Base-by-base conservation (phyloP, 2,113 vertebrate species). In the Vidua chalybeata region DNA sequence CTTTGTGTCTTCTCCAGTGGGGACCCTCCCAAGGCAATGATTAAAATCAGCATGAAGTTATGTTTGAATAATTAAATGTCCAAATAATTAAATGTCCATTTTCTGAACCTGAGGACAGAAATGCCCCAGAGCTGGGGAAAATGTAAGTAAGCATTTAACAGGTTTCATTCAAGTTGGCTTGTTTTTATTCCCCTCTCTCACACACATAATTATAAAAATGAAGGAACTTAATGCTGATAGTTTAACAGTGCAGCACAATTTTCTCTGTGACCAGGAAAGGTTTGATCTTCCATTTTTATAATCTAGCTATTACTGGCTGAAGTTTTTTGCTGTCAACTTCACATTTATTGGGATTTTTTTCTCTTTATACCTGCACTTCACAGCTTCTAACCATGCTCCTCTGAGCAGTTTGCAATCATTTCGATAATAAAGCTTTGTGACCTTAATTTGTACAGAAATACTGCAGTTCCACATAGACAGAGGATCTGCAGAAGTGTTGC, bases 141-240 rank as follows among this genome's bases (percentile, higher is more conserved):
- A 45, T 26, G 1, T 15, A 73, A n/a, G 33, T 5, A 61, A 87
- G 41, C 15, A 85, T 27, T 89, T 15, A 46, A 22, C 20, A 81
- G 11, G 15, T 61, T 68, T 61, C 27, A 61, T 59, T 68, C 62
- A n/a, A 30, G 13, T 24, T 61, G 7, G 3, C 8, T 12, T 49
- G 27, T 18, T 52, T 33, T 21, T 35, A 51, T 27, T 18, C 3
- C 22, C 48, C 39, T 19, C 20, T 39, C 13, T 39, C 41, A 15
- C 22, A 88, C 17, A 21, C 2, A 18, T 0, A 0, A 10, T 11
- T 73, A 73, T n/a, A 89, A 77, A 71, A 35, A 66, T 1, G 1
- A 89, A 86, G 23, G 23, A 92, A 84, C 14, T 86, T 80, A 13
- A 0, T 88, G 41, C 22, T 71, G 15, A 28, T 7, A 37, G 41